Conservation (phyloP, 1,140 invertebrate genomes). For the Ctenoplectra terminalis region DNA sequence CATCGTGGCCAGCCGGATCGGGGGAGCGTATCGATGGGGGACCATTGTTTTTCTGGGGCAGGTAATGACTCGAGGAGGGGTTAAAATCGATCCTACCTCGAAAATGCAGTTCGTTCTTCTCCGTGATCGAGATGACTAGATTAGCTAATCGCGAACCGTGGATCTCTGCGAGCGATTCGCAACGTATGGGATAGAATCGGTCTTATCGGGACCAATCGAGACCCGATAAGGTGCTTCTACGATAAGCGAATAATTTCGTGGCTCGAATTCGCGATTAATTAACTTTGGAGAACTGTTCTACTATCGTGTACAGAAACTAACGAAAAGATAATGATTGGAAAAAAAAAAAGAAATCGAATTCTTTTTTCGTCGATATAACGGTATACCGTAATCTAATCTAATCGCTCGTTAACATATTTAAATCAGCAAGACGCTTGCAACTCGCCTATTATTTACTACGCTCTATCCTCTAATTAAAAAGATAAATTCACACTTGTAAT, state of each 20-base stretch:
- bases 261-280: background rate
- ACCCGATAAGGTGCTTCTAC: background rate
- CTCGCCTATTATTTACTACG: background rate
- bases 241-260: background rate
- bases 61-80: slow-evolving; percentile 68
- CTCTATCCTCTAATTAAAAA: background rate
- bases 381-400: slow-evolving; percentile 55
- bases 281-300: background rate
- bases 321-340: background rate
- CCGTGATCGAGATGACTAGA: slow-evolving; percentile 58
- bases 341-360: slow-evolving; percentile 40
- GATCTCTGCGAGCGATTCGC: slow-evolving; percentile 1
- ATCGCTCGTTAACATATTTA: slow-evolving; percentile 37
- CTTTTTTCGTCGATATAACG: background rate
- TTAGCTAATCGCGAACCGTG: slow-evolving; percentile 56
- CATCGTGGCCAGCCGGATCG: slow-evolving; percentile 45
- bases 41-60: slow-evolving; percentile 72
- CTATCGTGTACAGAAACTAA: slow-evolving; percentile 3
- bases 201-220: background rate
- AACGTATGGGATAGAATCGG: background rate
- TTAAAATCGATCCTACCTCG: slow-evolving; percentile 54
- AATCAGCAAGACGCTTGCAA: slow-evolving; percentile 17
- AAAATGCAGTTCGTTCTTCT: slow-evolving; percentile 56
- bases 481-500: slow-evolving; percentile 16
- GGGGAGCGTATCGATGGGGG: slow-evolving; percentile 20